Evolutionary conservation across 2,888 invertebrate species (phyloP).

Genomic region (Apantesis nais): DNA sequence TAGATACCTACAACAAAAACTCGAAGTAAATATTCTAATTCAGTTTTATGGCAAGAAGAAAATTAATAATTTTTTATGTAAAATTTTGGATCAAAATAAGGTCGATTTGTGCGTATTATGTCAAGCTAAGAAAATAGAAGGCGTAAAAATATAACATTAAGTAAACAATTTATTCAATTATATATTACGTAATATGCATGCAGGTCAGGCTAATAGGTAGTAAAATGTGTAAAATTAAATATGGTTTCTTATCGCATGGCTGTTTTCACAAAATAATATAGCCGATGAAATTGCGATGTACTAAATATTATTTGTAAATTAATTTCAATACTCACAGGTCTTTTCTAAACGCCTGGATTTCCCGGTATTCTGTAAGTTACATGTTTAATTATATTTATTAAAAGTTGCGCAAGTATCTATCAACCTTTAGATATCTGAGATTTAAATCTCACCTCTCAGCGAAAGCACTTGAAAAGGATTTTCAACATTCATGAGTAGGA

Average conservation of each 20-base stretch:
- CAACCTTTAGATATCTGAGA: background rate
- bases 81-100: too few species aligned
- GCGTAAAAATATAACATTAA: background rate
- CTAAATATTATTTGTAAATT: background rate
- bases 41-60: too few species aligned
- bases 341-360: background rate
- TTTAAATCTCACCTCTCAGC: background rate
- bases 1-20: background rate
- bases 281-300: background rate
- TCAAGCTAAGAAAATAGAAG: background rate
- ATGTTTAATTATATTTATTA: too few species aligned
- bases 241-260: background rate
- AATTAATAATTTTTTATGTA: too few species aligned
- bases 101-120: too few species aligned
- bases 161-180: background rate
- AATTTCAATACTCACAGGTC: too few species aligned
- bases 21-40: too few species aligned
- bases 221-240: background rate
- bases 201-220: background rate
- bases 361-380: too few species aligned
- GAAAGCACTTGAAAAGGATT: background rate
- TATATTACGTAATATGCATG: background rate
- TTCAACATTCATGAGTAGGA: slow-evolving; percentile 3
- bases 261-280: background rate
- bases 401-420: background rate